phyloP scores from a whole-genome alignment of 2,797 vertebrate species.

The Salmo trutta region DNA sequence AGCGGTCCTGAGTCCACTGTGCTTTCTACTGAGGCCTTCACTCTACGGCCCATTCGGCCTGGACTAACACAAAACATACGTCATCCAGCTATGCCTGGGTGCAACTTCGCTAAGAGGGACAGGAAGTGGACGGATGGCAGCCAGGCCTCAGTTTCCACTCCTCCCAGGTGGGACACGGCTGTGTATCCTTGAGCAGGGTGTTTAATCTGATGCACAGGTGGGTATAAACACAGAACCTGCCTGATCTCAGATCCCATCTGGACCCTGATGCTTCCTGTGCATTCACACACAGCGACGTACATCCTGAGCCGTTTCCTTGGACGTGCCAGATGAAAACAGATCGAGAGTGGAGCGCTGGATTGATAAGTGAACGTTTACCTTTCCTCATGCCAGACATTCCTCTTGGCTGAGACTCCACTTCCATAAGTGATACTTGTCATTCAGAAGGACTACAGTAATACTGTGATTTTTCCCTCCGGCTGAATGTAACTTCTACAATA shows the following conservation, averaged over 20 bases:
- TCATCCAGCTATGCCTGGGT: background rate
- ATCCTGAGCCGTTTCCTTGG: conserved; percentile 1
- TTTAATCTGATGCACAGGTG: background rate
- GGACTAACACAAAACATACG: background rate
- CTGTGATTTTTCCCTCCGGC: background rate
- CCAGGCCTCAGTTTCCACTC: background rate
- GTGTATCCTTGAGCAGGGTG: too few relatives aligned
- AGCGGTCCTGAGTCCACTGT: conserved; percentile 4
- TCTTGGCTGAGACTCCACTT: background rate
- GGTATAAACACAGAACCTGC: background rate
- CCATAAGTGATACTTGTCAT: background rate
- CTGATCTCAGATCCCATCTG: background rate
- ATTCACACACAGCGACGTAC: background rate
- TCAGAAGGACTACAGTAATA: background rate
- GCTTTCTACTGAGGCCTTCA: conserved; percentile 6
- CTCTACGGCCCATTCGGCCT: conserved; percentile 1
- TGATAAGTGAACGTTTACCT: background rate
- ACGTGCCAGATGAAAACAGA: background rate
- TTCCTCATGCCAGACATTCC: background rate
- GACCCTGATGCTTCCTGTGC: background rate
- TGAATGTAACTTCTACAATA: background rate
- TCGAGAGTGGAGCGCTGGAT: background rate
- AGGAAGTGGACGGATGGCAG: background rate
- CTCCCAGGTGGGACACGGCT: background rate
- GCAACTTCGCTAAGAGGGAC: background rate